Conservation (phyloP, 2,888 invertebrate genomes). For the Drosophila kokeensis region DNA sequence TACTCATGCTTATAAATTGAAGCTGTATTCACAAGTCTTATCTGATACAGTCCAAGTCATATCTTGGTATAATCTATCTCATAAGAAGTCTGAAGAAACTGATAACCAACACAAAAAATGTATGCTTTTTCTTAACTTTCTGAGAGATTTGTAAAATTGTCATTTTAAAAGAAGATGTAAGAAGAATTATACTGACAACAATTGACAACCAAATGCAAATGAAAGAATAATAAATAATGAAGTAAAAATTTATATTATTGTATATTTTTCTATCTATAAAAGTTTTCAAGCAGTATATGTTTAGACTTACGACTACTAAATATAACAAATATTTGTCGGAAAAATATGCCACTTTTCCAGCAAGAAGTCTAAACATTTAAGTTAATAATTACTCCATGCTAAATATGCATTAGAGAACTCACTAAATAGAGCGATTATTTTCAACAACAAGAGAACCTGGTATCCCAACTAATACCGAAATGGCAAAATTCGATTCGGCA, state of each 20-base stretch:
- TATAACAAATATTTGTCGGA: not conserved
- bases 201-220: not conserved
- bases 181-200: not conserved
- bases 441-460: not conserved
- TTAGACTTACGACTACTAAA: not conserved
- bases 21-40: not conserved
- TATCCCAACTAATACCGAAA: constrained; percentile 16
- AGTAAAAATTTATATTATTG: not conserved
- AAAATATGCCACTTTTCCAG: not conserved
- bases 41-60: not conserved
- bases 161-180: not conserved
- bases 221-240: not conserved
- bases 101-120: not conserved
- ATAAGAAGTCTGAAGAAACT: not conserved
- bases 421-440: not conserved
- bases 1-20: not conserved
- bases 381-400: not conserved
- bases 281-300: not conserved
- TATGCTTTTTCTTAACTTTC: not conserved
- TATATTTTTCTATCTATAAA: not conserved
- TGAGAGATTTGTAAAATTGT: not conserved
- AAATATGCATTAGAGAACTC: not conserved
- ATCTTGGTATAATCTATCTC: not conserved
- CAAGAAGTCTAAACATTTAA: not conserved
- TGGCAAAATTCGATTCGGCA: constrained; percentile 25